These are phyloP conservation scores for Meleagris gallopavo DNA, from an alignment of 2,113 vertebrate genomes.

Conservation along the genomic window DNA sequence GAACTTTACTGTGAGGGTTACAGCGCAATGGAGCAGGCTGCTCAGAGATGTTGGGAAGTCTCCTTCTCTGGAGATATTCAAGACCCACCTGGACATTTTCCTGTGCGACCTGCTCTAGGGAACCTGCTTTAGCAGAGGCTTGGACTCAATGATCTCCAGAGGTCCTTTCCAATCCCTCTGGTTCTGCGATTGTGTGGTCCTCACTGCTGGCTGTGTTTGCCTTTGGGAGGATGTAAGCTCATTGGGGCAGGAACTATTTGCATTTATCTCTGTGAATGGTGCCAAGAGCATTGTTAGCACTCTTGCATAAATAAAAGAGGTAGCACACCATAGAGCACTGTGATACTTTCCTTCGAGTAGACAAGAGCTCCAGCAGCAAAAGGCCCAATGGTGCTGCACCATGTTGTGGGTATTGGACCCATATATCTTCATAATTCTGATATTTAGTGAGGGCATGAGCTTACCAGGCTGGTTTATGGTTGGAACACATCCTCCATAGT, in stretches of 20 bases:
- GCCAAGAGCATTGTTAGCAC: neutral
- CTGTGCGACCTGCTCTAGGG: too few relatives aligned
- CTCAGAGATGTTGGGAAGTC: too few relatives aligned
- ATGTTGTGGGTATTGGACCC: rapidly evolving
- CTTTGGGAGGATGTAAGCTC: neutral
- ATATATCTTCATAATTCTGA: neutral
- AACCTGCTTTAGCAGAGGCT: too few relatives aligned
- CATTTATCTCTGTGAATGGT: rapidly evolving
- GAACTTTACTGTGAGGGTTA: too few relatives aligned
- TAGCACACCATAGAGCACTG: neutral
- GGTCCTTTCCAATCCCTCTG: too few relatives aligned
- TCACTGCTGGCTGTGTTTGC: neutral
- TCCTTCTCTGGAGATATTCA: too few relatives aligned
- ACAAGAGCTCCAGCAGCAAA: neutral
- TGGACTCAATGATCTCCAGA: too few relatives aligned
- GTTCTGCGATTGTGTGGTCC: neutral
- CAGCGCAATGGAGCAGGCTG: too few relatives aligned
- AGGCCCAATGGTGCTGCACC: neutral
- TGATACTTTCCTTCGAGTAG: neutral
- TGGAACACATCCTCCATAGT: neutral
- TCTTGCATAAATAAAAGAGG: neutral
- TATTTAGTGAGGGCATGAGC: neutral
- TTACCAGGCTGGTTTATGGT: neutral
- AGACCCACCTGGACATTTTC: too few relatives aligned
- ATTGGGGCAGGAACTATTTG: neutral